Base-by-base conservation (phyloP, 2,113 vertebrate genomes). In the Takifugu bimaculatus region DNA sequence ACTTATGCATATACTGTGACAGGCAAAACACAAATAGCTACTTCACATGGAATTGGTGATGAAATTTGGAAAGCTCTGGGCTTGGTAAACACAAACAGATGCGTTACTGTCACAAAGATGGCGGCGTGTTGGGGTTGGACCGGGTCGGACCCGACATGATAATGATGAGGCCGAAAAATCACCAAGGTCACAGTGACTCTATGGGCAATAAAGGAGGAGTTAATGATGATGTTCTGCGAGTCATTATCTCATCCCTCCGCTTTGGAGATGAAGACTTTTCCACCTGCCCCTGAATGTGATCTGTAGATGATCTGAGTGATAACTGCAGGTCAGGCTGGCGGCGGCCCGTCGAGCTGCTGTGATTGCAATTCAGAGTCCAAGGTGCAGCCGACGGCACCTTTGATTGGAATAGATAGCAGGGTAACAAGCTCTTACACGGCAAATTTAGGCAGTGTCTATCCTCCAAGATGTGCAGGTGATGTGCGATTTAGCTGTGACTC, bases 181-280 rank as follows among this genome's bases (percentile, higher is more conserved):
- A 70, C 65, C 57, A 79, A 81, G 78, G 80, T 83, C 74, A 70
- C 54, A 10, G 55, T 44, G 54, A 67, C 57, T 14, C 75, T 29
- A 53, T 54, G 28, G 61, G 67, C 14, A 9, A 59, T 60, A 57
- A 55, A 54, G 66, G 59, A 57, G 64, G 68, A 62, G 68, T 60
- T 32, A 68, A 75, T 32, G 70, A 63, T 56, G 58, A 63, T 62
- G 68, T 57, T 65, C 68, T 70, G 70, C 55, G 56, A 39, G 26
- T 60, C 63, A 65, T 75, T 68, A 55, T 75, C 57, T 57, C 29
- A 2, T 48, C 51, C 35, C 43, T 60, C 48, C 54, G 50, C 26
- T 56, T 20, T 20, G 20, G 20, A 20, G 62, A 52, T 13, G 48
- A 26, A 52, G 39, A 39, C 29, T 2, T 57, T 32, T 3, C 29